A percentile compares a stretch with the other conserved stretches of the same genome.
These are phyloP conservation scores for Leuciscus waleckii DNA, from an alignment of 2,797 vertebrate species.

Conservation along the genomic window DNA sequence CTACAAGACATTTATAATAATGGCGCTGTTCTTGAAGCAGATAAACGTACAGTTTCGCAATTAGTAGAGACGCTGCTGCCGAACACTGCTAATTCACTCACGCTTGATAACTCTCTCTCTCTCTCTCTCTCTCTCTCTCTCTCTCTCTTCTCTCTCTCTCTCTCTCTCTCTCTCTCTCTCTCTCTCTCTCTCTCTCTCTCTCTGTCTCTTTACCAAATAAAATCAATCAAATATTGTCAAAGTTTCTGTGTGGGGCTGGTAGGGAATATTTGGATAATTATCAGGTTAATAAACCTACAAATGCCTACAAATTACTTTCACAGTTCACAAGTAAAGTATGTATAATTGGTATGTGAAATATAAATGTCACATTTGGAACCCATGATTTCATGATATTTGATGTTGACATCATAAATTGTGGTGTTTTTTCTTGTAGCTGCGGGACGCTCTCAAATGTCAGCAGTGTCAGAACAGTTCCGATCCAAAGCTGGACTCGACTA, in stretches of 20 bases:
- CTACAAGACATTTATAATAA: no score
- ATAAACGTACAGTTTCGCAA: no score
- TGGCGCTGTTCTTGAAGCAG: no score
- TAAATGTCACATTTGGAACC: constrained; percentile 1
- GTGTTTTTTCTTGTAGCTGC: constrained; percentile 81
- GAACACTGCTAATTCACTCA: no score
- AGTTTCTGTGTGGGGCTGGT: not conserved
- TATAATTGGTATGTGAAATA: not conserved
- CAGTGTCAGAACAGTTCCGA: constrained; percentile 96
- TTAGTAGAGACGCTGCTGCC: no score
- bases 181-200: no score
- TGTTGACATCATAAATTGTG: constrained; percentile 17
- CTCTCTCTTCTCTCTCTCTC: no score
- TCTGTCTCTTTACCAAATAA: not conserved
- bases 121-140: no score
- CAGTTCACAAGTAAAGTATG: not conserved
- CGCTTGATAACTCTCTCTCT: no score
- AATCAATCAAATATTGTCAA: not conserved
- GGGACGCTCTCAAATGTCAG: constrained; percentile 95
- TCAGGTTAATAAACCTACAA: not conserved
- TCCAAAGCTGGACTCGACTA: constrained; percentile 98
- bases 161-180: no score
- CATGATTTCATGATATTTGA: constrained; percentile 19
- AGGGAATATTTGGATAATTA: not conserved
- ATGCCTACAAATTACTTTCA: not conserved